These are phyloP conservation scores for Pygmarrhopalites habei DNA, from an alignment of 1,140 invertebrate genomes.

Conservation along the genomic window DNA sequence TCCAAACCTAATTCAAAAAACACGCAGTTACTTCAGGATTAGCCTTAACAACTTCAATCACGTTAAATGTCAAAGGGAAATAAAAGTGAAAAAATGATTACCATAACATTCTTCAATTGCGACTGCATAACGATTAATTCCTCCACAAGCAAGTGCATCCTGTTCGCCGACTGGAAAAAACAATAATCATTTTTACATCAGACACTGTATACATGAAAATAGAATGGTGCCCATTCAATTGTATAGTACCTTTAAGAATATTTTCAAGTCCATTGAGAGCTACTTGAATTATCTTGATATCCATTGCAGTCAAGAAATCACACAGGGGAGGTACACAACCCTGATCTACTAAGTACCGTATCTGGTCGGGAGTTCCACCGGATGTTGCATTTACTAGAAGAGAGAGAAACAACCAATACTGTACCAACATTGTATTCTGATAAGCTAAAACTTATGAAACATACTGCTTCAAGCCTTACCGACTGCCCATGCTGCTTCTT, in stretches of 20 bases:
- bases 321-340: constrained; percentile 91
- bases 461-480: no score
- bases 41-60: no score
- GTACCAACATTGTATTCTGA: no score
- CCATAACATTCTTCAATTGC: constrained; percentile 93
- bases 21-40: no score
- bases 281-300: constrained; percentile 95
- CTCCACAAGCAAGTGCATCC: constrained; percentile 58
- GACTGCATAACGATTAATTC: constrained; percentile 82
- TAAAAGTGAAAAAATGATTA: constrained; percentile 46
- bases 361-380: constrained; percentile 88
- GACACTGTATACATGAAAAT: no score
- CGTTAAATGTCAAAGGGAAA: no score
- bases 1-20: constrained; percentile 68
- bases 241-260: constrained; percentile 84
- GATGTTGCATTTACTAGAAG: constrained; percentile 97
- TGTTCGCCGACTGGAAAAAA: constrained; percentile 88
- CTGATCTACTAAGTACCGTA: constrained; percentile 57
- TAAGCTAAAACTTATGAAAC: no score
- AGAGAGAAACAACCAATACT: no score
- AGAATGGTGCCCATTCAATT: no score
- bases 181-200: no score
- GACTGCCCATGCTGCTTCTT: constrained; percentile 97
- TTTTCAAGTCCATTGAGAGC: constrained; percentile 94
- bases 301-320: constrained; percentile 86